Base-by-base conservation (phyloP, 2,113 vertebrate genomes). In the Eretmochelys imbricata region DNA sequence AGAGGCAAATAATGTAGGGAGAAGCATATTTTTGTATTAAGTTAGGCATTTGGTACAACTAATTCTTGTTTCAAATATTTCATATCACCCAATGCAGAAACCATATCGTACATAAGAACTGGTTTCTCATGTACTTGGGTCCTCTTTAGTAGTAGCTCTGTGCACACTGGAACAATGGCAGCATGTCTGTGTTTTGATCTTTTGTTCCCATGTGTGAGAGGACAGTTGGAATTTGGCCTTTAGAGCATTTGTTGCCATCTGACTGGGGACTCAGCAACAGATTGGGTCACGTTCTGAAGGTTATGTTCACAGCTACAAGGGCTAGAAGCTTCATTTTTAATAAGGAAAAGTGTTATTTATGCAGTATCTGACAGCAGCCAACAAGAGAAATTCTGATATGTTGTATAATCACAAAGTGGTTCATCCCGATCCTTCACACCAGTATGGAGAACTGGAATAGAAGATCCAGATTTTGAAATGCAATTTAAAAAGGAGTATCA, bases 181-280 rank as follows among this genome's bases (percentile, higher is more conserved):
- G 89, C 8, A 24, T 16, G 31, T 0, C 0, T 85, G 8, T 72
- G 19, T 19, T 76, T 84, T 91, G 55, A 84, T 75, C 11, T 85
- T 53, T 8, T 53, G 10, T 79, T 91, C 31, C 2, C 1, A 2
- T 50, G 65, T 84, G 14, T 49, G 3, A 80, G 78, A 29, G 46
- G 22, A 3, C 19, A 49, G 2, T n/a, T 88, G 17, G 69, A 62
- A 7, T 89, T 92, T 76, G 50, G 38, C 76, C 3, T 85, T 85
- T 59, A 6, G 75, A 80, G 48, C 8, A 65, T 11, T 46, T 86
- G 42, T 75, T 86, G 22, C 14, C 79, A 31, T 76, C n/a, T 48
- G 10, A 5, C 20, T 91, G 42, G 86, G 59, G 46, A 62, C 88
- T 94, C 11, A 25, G 1, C 0, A 59, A 59, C 1, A 1, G 0